phyloP scores from a whole-genome alignment of 2,888 invertebrate species.

The Clusia tigrina region DNA sequence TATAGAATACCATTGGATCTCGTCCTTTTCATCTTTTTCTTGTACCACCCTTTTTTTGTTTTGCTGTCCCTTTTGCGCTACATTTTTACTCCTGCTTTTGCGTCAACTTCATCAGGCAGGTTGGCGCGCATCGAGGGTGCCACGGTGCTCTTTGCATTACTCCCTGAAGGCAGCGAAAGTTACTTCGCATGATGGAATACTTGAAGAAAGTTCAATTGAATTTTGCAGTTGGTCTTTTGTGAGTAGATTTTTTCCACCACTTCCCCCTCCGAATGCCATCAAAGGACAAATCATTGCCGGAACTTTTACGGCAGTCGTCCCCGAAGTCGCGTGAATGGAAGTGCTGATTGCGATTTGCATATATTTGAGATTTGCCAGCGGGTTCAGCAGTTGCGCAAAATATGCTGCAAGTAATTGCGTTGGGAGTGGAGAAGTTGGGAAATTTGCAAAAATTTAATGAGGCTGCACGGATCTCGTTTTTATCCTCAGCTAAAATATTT shows the following conservation, averaged over 20 bases:
- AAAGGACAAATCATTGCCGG: not conserved
- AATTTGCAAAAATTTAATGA: no score
- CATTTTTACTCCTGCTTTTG: no score
- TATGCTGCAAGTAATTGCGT: not conserved
- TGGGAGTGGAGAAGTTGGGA: no score
- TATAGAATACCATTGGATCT: no score
- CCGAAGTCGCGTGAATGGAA: not conserved
- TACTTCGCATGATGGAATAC: slow-evolving; percentile 6
- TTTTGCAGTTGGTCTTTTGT: slow-evolving; percentile 14
- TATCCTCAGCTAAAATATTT: no score
- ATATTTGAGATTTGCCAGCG: slow-evolving; percentile 3
- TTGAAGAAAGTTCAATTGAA: slow-evolving; percentile 19
- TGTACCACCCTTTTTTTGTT: no score
- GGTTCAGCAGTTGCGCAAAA: not conserved
- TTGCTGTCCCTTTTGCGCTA: no score
- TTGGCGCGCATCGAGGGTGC: slow-evolving; percentile 51
- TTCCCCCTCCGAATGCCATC: not conserved
- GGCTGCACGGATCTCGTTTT: no score
- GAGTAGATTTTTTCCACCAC: slow-evolving; percentile 1
- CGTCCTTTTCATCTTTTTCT: no score
- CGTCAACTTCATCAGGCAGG: no score
- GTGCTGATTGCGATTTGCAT: not conserved
- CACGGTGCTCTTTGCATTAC: slow-evolving; percentile 1
- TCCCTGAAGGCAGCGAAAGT: not conserved
- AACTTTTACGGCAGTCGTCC: not conserved